Evolutionary conservation across 2,888 invertebrate genomes (phyloP).

Genomic region (Phengaris alcon): DNA sequence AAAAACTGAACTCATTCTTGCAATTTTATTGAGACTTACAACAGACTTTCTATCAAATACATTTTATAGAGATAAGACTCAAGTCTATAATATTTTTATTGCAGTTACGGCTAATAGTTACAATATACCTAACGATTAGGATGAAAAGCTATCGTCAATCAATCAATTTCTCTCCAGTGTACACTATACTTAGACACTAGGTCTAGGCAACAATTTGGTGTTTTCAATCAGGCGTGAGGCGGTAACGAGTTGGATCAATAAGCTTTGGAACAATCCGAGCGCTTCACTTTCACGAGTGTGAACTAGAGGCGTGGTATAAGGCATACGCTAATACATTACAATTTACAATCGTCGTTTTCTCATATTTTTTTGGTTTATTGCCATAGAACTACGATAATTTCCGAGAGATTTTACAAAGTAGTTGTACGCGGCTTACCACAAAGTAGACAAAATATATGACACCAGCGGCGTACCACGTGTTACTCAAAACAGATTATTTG

Average conservation of each 20-base stretch:
- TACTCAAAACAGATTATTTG: too few species aligned
- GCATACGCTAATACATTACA: neutral
- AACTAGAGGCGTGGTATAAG: neutral
- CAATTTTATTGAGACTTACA: too few species aligned
- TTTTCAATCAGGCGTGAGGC: slow-evolving; percentile 14
- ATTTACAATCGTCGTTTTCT: too few species aligned
- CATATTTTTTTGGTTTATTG: too few species aligned
- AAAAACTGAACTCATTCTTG: neutral
- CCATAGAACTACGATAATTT: too few species aligned
- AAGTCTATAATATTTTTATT: neutral
- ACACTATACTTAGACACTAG: neutral
- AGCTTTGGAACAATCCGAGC: slow-evolving; percentile 6
- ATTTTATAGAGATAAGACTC: too few species aligned
- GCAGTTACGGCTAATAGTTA: neutral
- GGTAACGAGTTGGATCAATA: neutral
- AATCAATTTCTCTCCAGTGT: neutral
- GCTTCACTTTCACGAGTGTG: slow-evolving; percentile 22
- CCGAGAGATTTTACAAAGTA: too few species aligned
- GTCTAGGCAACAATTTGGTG: neutral
- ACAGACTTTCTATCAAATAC: too few species aligned
- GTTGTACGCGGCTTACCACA: too few species aligned
- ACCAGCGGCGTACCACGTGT: too few species aligned
- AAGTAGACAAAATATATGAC: too few species aligned
- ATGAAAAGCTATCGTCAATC: neutral
- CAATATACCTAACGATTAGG: neutral